Conservation (phyloP, 2,113 vertebrate species). For the Tylochromis polylepis region DNA sequence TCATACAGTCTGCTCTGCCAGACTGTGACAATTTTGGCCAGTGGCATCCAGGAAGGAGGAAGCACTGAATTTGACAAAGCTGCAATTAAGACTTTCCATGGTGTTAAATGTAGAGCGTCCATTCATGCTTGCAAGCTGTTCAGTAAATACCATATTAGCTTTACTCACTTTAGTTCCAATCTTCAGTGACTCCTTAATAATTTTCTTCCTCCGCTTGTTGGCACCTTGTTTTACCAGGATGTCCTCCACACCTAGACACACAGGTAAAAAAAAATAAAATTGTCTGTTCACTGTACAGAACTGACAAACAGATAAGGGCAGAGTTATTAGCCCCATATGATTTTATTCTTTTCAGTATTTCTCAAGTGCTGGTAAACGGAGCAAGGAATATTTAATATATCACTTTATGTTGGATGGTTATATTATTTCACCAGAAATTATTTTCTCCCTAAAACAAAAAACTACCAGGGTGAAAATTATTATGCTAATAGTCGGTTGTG, state of each 20-base stretch:
- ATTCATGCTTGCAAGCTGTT: not conserved
- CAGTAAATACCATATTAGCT: not conserved
- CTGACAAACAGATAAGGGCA: not conserved
- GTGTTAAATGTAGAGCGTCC: not conserved
- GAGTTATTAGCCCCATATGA: not conserved
- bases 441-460: not conserved
- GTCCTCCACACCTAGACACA: slow-evolving; percentile 85
- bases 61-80: slow-evolving; percentile 62
- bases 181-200: slow-evolving; percentile 79
- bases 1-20: too few species aligned
- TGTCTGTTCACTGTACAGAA: not conserved
- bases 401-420: not conserved
- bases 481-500: not conserved
- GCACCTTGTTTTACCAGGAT: slow-evolving; percentile 87
- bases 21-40: slow-evolving; percentile 62
- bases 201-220: slow-evolving; percentile 75
- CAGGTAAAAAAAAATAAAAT: not conserved
- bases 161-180: slow-evolving; percentile 80
- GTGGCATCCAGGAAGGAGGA: slow-evolving; percentile 40
- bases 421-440: not conserved
- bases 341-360: not conserved
- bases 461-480: not conserved
- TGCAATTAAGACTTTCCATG: slow-evolving; percentile 5
- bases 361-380: not conserved
- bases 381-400: not conserved